Evolutionary conservation across 2,797 vertebrate species (phyloP).

Genomic region (Acrossocheilus fasciatus): DNA sequence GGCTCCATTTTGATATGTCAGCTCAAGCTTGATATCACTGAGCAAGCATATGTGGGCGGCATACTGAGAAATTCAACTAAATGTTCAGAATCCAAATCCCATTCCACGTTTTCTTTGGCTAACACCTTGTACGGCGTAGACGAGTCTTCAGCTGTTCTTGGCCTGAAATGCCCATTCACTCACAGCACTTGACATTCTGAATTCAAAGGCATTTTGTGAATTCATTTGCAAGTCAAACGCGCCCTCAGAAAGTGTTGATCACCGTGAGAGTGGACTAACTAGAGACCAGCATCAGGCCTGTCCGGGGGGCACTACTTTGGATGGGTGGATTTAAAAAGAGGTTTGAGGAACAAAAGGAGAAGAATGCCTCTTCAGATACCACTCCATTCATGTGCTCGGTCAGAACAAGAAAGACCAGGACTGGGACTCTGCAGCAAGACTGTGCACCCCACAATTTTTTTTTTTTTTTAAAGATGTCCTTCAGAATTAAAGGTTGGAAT

Average conservation of each 20-base stretch:
- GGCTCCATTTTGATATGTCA: conserved; percentile 51
- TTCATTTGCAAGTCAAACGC: conserved; percentile 62
- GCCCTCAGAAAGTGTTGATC: conserved; percentile 40
- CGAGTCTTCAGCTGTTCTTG: conserved; percentile 23
- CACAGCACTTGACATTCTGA: conserved; percentile 34
- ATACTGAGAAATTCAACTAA: conserved; percentile 40
- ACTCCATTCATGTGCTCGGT: conserved; percentile 14
- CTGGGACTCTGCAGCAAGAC: background rate
- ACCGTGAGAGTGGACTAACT: conserved; percentile 43
- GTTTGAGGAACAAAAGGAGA: conserved; percentile 50
- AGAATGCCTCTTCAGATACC: conserved; percentile 45
- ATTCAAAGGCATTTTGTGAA: conserved; percentile 43
- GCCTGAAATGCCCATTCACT: conserved; percentile 21
- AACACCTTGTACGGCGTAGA: background rate
- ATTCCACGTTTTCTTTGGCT: conserved; percentile 26
- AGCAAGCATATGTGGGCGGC: conserved; percentile 47
- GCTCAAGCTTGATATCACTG: conserved; percentile 39
- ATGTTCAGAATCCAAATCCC: conserved; percentile 11
- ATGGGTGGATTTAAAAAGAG: conserved; percentile 34
- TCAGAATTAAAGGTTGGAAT: background rate
- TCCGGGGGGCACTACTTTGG: conserved; percentile 36
- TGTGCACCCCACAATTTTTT: no score
- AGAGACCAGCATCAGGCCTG: conserved; percentile 35
- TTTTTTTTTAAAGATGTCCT: background rate
- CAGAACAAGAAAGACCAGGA: background rate